Evolutionary conservation across 2,888 invertebrate species (phyloP).

Genomic region (Orthosia gracilis): DNA sequence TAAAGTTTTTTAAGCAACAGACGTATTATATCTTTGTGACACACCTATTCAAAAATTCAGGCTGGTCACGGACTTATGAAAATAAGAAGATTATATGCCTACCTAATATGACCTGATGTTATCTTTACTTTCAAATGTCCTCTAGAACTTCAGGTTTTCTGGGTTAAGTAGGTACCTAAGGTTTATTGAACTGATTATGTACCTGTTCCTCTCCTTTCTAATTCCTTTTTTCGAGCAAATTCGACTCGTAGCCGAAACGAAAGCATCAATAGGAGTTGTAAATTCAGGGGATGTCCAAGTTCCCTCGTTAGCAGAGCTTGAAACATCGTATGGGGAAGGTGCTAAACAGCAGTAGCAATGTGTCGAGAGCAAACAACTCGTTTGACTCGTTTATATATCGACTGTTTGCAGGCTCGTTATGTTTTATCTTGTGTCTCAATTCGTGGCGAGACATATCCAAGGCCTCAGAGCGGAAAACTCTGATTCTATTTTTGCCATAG

Average conservation of each 20-base stretch:
- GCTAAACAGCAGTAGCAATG: constrained; percentile 66
- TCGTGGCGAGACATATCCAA: constrained; percentile 67
- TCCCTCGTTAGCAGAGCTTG: constrained; percentile 65
- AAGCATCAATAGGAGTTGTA: constrained; percentile 35
- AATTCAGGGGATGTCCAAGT: constrained; percentile 57
- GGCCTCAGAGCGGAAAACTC: constrained; percentile 55
- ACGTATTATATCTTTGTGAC: too few relatives aligned
- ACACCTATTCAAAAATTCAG: neutral
- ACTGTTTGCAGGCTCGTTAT: constrained; percentile 78
- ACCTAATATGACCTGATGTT: neutral
- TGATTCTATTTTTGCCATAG: constrained; percentile 67
- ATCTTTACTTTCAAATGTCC: constrained; percentile 1
- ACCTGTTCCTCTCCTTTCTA: constrained; percentile 4
- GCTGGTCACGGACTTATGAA: neutral
- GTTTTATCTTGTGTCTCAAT: constrained; percentile 66
- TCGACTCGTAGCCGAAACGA: constrained; percentile 18
- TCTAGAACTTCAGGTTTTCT: neutral
- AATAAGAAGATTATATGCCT: neutral
- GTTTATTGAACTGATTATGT: constrained; percentile 18
- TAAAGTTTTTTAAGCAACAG: too few relatives aligned
- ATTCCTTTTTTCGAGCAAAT: constrained; percentile 12
- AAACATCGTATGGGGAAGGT: constrained; percentile 50
- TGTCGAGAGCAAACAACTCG: constrained; percentile 77
- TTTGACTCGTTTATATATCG: constrained; percentile 76
- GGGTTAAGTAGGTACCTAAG: constrained; percentile 3